Percentiles rank a stretch among this genome's conserved stretches.
Conservation (phyloP, 1,140 invertebrate species). For the Aricia agestis region DNA sequence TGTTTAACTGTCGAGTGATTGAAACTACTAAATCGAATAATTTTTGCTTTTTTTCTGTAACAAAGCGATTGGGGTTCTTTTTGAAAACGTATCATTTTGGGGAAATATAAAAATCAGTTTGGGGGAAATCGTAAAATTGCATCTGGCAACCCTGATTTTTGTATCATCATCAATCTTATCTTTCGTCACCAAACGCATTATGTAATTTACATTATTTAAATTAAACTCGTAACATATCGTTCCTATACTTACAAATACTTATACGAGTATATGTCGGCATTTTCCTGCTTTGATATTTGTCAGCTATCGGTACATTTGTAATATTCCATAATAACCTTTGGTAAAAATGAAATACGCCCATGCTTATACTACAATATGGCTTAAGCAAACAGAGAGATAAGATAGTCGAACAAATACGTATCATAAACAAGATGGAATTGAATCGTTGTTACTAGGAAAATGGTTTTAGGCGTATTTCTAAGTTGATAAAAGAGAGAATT, state of each 20-base stretch:
- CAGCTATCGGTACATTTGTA: background rate
- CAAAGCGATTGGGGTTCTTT: no score
- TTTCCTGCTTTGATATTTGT: background rate
- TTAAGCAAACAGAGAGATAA: constrained; percentile 6
- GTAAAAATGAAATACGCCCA: background rate
- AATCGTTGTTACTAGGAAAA: background rate
- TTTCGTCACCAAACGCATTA: background rate
- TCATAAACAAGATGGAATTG: background rate
- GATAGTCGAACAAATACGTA: constrained; percentile 2
- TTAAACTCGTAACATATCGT: background rate
- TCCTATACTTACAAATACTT: no score
- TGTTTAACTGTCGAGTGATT: no score
- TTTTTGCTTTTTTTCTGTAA: no score
- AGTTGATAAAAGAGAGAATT: no score
- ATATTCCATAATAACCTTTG: background rate
- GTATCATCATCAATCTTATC: background rate
- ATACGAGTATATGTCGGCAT: background rate
- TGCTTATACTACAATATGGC: background rate
- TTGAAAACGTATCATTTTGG: no score
- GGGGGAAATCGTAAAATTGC: no score
- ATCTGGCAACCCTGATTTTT: no score
- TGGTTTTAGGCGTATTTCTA: background rate
- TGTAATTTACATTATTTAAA: background rate
- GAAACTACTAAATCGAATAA: no score
- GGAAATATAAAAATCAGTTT: no score